Conservation (phyloP, 2,113 vertebrate species). For the Apteryx owenii region DNA sequence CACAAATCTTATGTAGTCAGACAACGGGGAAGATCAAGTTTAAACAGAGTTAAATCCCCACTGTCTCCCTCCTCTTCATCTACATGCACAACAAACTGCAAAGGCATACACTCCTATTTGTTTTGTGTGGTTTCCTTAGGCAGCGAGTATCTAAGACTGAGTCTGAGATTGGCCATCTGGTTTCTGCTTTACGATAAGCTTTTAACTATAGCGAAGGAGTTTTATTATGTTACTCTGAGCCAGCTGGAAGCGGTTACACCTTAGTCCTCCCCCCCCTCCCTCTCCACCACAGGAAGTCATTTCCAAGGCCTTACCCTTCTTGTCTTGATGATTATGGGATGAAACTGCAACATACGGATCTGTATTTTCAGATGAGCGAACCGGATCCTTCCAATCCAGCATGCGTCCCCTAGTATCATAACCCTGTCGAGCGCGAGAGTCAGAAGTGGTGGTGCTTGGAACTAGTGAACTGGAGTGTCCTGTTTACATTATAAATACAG, state of each 20-base stretch:
- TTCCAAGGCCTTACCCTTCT: constrained; percentile 99
- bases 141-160: constrained; percentile 22
- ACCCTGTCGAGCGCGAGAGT: constrained; percentile 83
- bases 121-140: constrained; percentile 76
- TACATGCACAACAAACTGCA: neutral
- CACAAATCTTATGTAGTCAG: neutral
- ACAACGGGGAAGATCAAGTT: neutral
- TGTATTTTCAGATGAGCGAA: constrained; percentile 89
- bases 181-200: constrained; percentile 63
- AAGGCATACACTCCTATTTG: constrained; percentile 56
- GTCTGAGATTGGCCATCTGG: constrained; percentile 23
- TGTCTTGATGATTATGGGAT: constrained; percentile 95
- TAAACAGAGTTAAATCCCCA: constrained; percentile 11
- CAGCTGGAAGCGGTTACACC: constrained; percentile 91
- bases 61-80: neutral
- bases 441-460: constrained; percentile 88
- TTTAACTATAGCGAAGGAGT: constrained; percentile 46
- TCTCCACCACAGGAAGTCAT: constrained; percentile 72
- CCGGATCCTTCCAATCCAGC: constrained; percentile 90
- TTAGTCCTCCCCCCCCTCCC: constrained; percentile 77
- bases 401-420: constrained; percentile 90
- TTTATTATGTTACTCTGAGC: constrained; percentile 39
- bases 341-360: constrained; percentile 94
- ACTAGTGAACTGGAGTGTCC: constrained; percentile 91
- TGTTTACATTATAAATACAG: constrained; percentile 89